Evolutionary conservation across 2,888 invertebrate species (phyloP).

Genomic region (Ichneumoninae sp.): DNA sequence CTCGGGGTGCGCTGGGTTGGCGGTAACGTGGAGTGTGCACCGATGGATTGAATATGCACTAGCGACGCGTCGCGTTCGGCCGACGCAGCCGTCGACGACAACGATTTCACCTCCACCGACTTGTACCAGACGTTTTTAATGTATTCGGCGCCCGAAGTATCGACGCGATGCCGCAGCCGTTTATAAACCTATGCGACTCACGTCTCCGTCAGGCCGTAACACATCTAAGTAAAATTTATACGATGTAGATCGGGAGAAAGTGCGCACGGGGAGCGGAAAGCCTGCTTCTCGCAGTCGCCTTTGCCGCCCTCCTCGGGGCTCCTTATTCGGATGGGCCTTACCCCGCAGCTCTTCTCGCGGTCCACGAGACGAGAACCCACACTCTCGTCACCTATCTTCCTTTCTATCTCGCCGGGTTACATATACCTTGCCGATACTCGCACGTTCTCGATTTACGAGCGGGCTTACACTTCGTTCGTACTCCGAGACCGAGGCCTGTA

Average conservation of each 20-base stretch:
- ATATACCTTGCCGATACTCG: conserved; percentile 52
- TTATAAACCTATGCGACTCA: conserved; percentile 61
- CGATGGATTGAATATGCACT: conserved; percentile 7
- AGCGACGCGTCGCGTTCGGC: not conserved
- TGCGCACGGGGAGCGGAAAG: conserved; percentile 17
- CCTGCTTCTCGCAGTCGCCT: conserved; percentile 12
- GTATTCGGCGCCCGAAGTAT: conserved; percentile 77
- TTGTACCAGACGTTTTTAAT: conserved; percentile 72
- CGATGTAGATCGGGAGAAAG: conserved; percentile 65
- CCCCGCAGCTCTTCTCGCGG: conserved; percentile 26
- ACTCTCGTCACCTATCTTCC: not conserved
- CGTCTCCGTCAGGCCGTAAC: conserved; percentile 60
- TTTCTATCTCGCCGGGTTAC: conserved; percentile 19
- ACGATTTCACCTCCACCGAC: conserved; percentile 43
- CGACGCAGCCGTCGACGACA: conserved; percentile 46
- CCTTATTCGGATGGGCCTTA: conserved; percentile 27
- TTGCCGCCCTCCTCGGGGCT: conserved; percentile 3
- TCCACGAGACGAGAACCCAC: conserved; percentile 31
- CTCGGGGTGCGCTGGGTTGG: not conserved
- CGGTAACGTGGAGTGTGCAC: not conserved
- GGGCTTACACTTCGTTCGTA: conserved; percentile 62
- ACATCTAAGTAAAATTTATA: conserved; percentile 64
- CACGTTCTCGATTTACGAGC: conserved; percentile 67
- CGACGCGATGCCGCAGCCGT: conserved; percentile 63
- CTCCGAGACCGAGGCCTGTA: conserved; percentile 61